Percentiles rank a stretch among this genome's conserved stretches.
Conservation (phyloP, 1,140 invertebrate genomes). For the Caenorhabditis briggsae region DNA sequence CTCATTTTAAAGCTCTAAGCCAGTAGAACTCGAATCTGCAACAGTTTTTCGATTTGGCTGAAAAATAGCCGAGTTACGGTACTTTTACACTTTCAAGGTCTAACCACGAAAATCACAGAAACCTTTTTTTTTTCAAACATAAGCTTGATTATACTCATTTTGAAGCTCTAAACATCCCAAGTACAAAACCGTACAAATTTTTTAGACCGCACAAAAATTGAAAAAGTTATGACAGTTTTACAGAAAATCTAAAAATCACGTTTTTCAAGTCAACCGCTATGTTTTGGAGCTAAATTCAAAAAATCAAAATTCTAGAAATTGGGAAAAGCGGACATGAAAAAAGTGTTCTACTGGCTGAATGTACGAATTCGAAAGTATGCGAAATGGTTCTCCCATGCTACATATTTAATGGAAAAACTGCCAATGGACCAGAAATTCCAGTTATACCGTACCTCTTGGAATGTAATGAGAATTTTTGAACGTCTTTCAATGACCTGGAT, state of each 20-base stretch:
- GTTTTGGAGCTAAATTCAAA: no score
- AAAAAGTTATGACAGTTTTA: no score
- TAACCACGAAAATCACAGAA: no score
- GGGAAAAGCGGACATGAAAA: slow-evolving; percentile 1
- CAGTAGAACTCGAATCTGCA: no score
- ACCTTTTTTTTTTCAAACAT: no score
- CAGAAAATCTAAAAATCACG: no score
- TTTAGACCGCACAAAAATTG: no score
- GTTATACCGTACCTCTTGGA: not conserved
- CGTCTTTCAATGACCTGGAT: slow-evolving; percentile 1
- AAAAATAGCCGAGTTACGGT: no score
- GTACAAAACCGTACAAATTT: not conserved
- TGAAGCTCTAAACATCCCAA: not conserved
- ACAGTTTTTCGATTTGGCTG: no score
- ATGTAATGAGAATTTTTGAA: not conserved
- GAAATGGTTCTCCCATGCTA: slow-evolving; percentile 14
- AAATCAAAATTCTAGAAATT: not conserved
- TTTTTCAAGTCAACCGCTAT: no score
- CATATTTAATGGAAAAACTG: slow-evolving; percentile 13
- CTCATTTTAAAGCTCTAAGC: no score
- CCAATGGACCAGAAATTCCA: slow-evolving; percentile 16
- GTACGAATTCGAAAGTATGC: not conserved
- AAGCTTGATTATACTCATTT: not conserved
- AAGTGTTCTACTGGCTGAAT: not conserved
- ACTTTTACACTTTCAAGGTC: no score